A percentile compares a stretch with the other conserved stretches of the same genome.
phyloP scores from a whole-genome alignment of 2,113 vertebrate species.

The Numenius arquata region DNA sequence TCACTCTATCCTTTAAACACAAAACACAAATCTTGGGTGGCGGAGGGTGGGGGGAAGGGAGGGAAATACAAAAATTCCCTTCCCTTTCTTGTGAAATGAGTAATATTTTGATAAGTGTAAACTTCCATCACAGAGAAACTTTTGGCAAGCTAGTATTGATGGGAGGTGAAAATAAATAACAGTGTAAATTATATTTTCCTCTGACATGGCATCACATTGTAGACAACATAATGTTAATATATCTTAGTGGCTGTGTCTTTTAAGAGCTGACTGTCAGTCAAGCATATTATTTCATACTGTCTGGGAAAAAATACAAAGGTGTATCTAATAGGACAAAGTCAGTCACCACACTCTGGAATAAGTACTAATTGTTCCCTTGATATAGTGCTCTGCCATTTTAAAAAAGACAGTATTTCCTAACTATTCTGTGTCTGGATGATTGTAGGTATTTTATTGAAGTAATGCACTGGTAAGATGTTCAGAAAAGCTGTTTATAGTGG shows the following conservation, averaged over 20 bases:
- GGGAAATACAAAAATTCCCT: not conserved
- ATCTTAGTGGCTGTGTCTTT: not conserved
- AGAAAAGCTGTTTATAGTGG: not conserved
- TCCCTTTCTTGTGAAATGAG: not conserved
- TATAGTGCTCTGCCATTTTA: not conserved
- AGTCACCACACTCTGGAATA: not conserved
- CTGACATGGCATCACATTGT: not conserved
- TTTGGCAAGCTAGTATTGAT: not conserved
- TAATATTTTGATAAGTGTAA: not conserved
- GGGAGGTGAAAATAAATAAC: not conserved
- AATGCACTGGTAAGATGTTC: not conserved
- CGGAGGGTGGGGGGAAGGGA: no score
- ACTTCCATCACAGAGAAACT: not conserved
- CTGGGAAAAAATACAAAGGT: not conserved
- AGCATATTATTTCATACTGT: not conserved
- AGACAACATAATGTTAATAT: not conserved
- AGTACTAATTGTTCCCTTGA: not conserved
- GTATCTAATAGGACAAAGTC: not conserved
- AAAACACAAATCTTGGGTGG: not conserved
- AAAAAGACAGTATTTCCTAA: not conserved
- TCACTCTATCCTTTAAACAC: not conserved
- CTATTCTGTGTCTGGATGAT: not conserved
- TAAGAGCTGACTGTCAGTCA: not conserved
- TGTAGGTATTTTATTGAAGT: not conserved
- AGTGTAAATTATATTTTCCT: not conserved